A percentile compares a stretch with the other conserved stretches of the same genome.
Evolutionary conservation across 2,113 vertebrate genomes (phyloP).

Genomic region (Gymnorhina tibicen): DNA sequence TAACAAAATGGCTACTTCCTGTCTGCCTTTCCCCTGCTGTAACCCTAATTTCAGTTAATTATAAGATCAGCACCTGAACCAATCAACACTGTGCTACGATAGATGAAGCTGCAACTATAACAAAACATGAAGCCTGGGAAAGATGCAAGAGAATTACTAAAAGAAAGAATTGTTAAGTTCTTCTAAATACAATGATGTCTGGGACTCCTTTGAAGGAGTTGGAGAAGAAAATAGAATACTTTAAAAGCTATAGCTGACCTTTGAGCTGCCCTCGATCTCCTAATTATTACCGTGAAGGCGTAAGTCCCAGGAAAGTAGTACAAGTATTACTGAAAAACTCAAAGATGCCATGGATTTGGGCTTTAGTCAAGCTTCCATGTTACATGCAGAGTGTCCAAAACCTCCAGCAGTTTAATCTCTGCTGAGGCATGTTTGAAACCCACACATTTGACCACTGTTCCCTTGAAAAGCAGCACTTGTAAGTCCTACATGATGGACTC

Average conservation of each 20-base stretch:
- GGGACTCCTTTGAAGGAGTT: background rate
- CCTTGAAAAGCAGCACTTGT: background rate
- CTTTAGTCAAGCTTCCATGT: background rate
- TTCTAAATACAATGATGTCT: background rate
- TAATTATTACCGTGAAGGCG: background rate
- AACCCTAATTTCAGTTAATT: background rate
- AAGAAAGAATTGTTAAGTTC: background rate
- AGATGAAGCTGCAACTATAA: background rate
- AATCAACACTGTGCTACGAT: background rate
- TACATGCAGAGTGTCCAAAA: background rate
- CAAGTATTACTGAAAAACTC: background rate
- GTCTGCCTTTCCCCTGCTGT: background rate
- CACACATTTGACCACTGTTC: background rate
- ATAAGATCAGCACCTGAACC: background rate
- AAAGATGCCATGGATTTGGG: background rate
- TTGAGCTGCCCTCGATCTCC: background rate
- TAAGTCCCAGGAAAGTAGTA: background rate
- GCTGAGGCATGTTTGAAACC: background rate
- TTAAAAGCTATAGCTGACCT: background rate
- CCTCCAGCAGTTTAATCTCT: background rate
- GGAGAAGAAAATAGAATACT: background rate
- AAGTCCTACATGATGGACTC: constrained; percentile 14
- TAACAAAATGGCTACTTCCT: background rate
- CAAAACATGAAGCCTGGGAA: background rate
- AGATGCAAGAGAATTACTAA: background rate